A percentile compares a stretch with the other conserved stretches of the same genome.
phyloP scores from a whole-genome alignment of 2,797 vertebrate species.

The Aythya fuligula region DNA sequence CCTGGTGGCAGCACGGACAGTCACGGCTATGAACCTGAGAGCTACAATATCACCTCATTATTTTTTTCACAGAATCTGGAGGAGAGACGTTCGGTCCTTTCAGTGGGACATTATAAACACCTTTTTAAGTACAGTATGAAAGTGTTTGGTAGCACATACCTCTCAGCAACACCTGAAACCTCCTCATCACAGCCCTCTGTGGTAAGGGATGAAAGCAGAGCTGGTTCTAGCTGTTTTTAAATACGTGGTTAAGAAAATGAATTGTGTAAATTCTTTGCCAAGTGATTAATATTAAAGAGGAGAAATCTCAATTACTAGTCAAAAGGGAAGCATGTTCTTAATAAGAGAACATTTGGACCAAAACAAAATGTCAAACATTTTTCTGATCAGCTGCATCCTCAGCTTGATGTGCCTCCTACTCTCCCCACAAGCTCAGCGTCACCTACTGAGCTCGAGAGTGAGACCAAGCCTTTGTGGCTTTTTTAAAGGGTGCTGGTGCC shows the following conservation, averaged over 20 bases:
- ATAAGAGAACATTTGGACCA: conserved; percentile 62
- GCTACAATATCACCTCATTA: background rate
- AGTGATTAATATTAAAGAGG: conserved; percentile 41
- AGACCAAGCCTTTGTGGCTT: background rate
- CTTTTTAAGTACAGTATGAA: background rate
- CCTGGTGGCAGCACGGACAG: background rate
- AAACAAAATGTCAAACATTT: conserved; percentile 63
- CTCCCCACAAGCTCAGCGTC: background rate
- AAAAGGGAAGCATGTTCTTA: conserved; percentile 52
- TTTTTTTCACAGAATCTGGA: conserved; percentile 29
- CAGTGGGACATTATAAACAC: background rate
- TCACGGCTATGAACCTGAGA: background rate
- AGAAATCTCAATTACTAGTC: conserved; percentile 31
- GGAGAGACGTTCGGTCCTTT: background rate
- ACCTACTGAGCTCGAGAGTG: conserved; percentile 16
- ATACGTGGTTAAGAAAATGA: background rate
- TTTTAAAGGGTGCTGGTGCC: background rate
- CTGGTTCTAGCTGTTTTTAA: background rate
- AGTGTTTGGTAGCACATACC: background rate
- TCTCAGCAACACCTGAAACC: background rate
- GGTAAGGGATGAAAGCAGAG: background rate
- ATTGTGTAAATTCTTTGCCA: conserved; percentile 10
- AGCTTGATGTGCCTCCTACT: conserved; percentile 68
- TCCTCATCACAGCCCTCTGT: background rate
- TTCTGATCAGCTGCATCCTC: conserved; percentile 66